phyloP scores from a whole-genome alignment of 2,888 invertebrate species.

The Balanococcus diminutus region DNA sequence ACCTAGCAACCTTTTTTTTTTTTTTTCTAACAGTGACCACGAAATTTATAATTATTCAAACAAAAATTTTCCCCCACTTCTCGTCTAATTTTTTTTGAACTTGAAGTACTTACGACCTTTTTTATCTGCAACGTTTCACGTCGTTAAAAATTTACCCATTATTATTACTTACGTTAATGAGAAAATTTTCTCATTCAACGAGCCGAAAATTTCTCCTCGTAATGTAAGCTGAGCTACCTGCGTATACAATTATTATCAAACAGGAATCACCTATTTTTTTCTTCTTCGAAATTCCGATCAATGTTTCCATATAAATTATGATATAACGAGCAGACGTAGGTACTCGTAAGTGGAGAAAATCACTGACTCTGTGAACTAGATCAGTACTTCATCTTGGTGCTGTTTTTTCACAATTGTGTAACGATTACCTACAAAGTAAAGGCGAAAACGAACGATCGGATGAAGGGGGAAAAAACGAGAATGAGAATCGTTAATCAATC shows the following conservation, averaged over 20 bases:
- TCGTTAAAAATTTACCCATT: background rate
- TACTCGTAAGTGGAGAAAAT: background rate
- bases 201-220: background rate
- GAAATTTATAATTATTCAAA: background rate
- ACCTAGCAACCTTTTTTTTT: background rate
- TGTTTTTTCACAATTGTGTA: background rate
- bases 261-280: background rate
- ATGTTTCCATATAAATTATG: background rate
- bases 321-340: background rate
- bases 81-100: conserved; percentile 1
- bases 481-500: conserved; percentile 31
- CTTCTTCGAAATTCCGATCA: background rate
- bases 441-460: background rate
- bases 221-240: too few relatives aligned
- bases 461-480: background rate
- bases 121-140: background rate
- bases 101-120: background rate
- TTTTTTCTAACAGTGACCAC: background rate
- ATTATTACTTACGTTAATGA: background rate
- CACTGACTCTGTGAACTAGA: background rate
- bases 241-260: background rate
- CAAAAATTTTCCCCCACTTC: background rate
- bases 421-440: background rate
- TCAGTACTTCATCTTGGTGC: background rate
- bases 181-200: background rate